phyloP scores from a whole-genome alignment of 2,797 vertebrate species.

The Parotocinclus haroldoi region DNA sequence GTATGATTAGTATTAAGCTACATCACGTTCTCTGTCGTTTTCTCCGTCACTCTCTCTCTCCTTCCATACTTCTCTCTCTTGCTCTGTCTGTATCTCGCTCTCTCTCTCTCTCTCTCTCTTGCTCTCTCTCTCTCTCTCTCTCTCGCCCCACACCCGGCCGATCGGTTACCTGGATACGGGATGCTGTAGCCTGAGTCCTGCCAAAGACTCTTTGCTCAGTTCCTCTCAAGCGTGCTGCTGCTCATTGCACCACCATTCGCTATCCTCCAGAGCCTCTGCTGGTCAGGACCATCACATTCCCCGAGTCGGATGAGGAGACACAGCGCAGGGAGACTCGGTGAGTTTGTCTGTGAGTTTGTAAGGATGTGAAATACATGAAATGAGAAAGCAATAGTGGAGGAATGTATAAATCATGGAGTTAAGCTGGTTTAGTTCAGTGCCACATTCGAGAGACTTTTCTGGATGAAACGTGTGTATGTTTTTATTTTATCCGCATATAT shows the following conservation, averaged over 20 bases:
- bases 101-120: not conserved
- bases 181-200: conserved; percentile 34
- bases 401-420: no score
- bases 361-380: no score
- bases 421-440: no score
- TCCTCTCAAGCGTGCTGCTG: conserved; percentile 1
- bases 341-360: no score
- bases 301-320: no score
- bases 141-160: not conserved
- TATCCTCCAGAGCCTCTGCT: not conserved
- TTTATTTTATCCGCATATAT: no score
- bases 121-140: not conserved
- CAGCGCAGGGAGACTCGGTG: no score
- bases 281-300: not conserved
- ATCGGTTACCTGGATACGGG: conserved; percentile 47
- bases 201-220: conserved; percentile 8
- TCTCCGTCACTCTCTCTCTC: not conserved
- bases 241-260: not conserved
- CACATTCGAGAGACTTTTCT: no score
- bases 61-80: not conserved
- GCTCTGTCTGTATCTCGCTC: not conserved
- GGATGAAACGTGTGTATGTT: no score
- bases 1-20: no score
- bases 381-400: no score
- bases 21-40: not conserved